phyloP scores from a whole-genome alignment of 1,140 invertebrate species.

The Philaenus spumarius region DNA sequence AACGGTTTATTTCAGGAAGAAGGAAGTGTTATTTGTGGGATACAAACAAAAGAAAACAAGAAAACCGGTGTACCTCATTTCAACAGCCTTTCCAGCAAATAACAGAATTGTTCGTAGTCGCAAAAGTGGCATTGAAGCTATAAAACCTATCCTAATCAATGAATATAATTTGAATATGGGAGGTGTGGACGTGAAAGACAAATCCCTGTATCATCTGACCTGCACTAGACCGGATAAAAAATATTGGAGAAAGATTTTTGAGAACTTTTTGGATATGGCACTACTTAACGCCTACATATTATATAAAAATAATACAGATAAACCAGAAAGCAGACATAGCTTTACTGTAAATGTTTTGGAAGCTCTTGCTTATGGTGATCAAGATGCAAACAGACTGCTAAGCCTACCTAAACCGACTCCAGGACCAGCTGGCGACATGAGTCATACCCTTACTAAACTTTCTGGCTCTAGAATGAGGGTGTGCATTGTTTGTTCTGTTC shows the following conservation, averaged over 20 bases:
- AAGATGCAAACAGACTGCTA: too few species aligned
- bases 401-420: too few species aligned
- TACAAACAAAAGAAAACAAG: conserved; percentile 9
- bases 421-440: too few species aligned
- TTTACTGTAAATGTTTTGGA: too few species aligned
- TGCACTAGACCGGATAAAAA: conserved; percentile 1
- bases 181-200: conserved; percentile 10
- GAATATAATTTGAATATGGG: conserved; percentile 14
- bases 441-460: too few species aligned
- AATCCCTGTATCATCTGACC: conserved; percentile 8
- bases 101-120: conserved; percentile 4
- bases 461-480: too few species aligned
- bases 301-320: conserved; percentile 5
- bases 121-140: conserved; percentile 1
- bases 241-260: conserved; percentile 13
- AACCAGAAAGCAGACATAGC: too few species aligned
- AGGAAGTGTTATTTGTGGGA: not conserved
- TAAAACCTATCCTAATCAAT: conserved; percentile 7
- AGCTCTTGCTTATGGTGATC: too few species aligned
- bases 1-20: conserved; percentile 7
- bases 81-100: conserved; percentile 4
- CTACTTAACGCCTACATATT: conserved; percentile 12
- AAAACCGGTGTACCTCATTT: conserved; percentile 14
- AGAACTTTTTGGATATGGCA: conserved; percentile 8
- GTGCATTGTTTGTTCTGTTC: too few species aligned